Base-by-base conservation (phyloP, 2,888 invertebrate species). In the Luperina testacea region DNA sequence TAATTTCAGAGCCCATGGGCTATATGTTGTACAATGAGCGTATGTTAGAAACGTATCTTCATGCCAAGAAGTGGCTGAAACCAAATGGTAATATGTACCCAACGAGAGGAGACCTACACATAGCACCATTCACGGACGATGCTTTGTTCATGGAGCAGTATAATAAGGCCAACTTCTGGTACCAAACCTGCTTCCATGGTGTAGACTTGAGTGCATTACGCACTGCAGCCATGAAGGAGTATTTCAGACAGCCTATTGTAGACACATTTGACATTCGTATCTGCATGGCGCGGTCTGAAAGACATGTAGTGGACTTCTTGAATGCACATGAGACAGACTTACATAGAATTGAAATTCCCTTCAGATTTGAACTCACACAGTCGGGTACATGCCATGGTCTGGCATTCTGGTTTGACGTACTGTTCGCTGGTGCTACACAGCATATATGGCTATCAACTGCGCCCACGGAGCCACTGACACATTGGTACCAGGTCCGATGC, bases 1-100 rank as follows among this genome's bases (percentile, higher is more conserved):
- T 99, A 90, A 99, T 99, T 89, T 99, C 99, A 2, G 99, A 99
- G 96, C 99, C 99, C 0, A 99, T 99, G 99, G 99, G 99, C n/a
- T 99, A 99, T 94, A 99, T 99, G 99, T 97, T 99, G 78, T 99
- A 99, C 95, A 99, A 99, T 96, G 99, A 99, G 95, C 97, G 99
- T 85, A 99, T 99, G 99, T 97, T 99, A 89, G 99, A 99, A 97
- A 99, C 99, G 0, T 99, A 99, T 97, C 97, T 99, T 82, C 99
- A 99, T 97, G 99, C 99, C 7, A 99, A 99, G 93, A 99, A 99
- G 94, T 99, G 99, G 99, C 97, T 99, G 63, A 98, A 98, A 95
- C 98, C 98, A 42, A 97, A 97, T 79, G 99, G 99, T 77, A 98
- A 99, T 96, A 99, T 99, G 99, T 99, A 99, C 95, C 99, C 99